phyloP scores from a whole-genome alignment of 2,113 vertebrate genomes.

The Pterocles burchelli region DNA sequence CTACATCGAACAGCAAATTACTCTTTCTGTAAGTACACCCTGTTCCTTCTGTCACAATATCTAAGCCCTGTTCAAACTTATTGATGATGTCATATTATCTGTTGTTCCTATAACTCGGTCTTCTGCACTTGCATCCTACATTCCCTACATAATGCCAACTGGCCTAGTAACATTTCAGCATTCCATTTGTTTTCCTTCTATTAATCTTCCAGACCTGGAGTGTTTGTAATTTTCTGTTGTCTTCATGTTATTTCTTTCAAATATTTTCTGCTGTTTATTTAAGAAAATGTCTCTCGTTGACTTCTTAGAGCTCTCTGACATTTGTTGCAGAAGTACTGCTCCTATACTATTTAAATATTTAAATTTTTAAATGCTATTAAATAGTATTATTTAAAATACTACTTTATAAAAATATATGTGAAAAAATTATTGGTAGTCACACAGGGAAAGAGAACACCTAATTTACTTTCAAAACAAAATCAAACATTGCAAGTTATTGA shows the following conservation, averaged over 20 bases:
- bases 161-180: not conserved
- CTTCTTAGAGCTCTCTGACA: not conserved
- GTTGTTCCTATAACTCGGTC: not conserved
- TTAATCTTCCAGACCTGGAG: not conserved
- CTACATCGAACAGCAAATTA: not conserved
- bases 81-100: not conserved
- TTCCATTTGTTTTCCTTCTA: not conserved
- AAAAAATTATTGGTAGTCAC: not conserved
- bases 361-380: not conserved
- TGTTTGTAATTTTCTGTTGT: not conserved
- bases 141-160: not conserved
- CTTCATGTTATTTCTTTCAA: not conserved
- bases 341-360: not conserved
- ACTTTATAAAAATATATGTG: not conserved
- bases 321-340: not conserved
- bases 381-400: not conserved
- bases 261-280: not conserved
- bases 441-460: not conserved
- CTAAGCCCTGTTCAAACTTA: not conserved
- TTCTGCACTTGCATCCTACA: not conserved
- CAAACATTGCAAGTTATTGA: slow-evolving; percentile 2
- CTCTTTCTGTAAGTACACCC: not conserved
- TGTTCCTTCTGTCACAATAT: not conserved
- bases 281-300: not conserved
- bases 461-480: slow-evolving; percentile 21